These are phyloP conservation scores for Lasioglossum zephyrum DNA, from an alignment of 2,888 invertebrate genomes.

Conservation along the genomic window DNA sequence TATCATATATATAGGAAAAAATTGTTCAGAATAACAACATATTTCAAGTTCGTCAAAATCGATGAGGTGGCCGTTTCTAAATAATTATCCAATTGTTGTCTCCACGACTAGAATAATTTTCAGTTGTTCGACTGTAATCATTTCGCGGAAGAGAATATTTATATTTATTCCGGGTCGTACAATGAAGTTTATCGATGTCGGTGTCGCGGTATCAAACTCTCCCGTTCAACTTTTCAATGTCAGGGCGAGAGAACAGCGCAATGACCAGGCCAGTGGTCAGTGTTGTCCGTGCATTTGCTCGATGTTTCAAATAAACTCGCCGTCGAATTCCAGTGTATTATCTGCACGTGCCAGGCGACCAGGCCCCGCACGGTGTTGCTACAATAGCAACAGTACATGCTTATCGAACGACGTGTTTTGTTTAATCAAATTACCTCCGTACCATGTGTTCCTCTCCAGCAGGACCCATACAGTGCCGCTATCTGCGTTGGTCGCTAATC, in stretches of 20 bases:
- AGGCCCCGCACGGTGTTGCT: not conserved
- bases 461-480: not conserved
- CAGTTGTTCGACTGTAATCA: no score
- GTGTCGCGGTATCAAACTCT: not conserved
- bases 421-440: slow-evolving; percentile 52
- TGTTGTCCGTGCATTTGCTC: not conserved
- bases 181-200: not conserved
- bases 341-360: slow-evolving; percentile 33
- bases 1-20: no score
- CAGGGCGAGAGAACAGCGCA: not conserved
- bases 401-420: slow-evolving; percentile 52
- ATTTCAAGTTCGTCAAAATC: no score
- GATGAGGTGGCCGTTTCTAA: no score
- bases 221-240: not conserved
- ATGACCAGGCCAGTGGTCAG: no score
- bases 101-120: no score
- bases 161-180: no score
- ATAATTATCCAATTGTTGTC: no score
- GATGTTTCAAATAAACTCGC: slow-evolving; percentile 46
- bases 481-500: slow-evolving; percentile 8
- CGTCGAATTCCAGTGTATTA: slow-evolving; percentile 31
- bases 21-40: no score
- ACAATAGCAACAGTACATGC: slow-evolving; percentile 9
- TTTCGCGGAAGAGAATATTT: no score
- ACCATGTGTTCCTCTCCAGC: not conserved